These are phyloP conservation scores for Semicossyphus pulcher DNA, from an alignment of 2,113 vertebrate genomes.

Conservation along the genomic window DNA sequence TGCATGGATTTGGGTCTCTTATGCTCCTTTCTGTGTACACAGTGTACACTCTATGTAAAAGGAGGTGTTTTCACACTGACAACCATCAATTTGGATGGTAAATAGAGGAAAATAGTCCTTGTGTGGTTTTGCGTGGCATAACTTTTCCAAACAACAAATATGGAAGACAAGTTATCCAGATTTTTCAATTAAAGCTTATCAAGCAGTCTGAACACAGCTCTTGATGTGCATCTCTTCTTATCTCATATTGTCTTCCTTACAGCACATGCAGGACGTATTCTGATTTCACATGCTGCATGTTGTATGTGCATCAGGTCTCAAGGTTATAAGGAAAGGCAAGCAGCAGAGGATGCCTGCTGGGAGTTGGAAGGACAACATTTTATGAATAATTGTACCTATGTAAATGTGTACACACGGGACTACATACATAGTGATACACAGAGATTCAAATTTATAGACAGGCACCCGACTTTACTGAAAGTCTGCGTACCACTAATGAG, in stretches of 20 bases:
- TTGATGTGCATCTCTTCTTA: neutral
- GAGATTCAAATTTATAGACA: neutral
- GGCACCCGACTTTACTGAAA: neutral
- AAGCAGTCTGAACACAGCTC: no score
- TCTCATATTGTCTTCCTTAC: no score
- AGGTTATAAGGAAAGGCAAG: neutral
- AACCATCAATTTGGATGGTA: no score
- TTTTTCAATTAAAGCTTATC: neutral
- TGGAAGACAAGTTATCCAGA: neutral
- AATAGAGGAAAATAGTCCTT: neutral
- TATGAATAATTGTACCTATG: conserved; percentile 3
- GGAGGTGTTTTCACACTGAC: no score
- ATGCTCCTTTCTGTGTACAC: no score
- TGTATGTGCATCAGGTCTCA: neutral
- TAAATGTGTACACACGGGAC: neutral
- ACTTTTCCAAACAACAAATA: no score
- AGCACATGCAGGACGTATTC: neutral
- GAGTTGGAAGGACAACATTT: neutral
- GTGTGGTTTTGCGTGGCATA: neutral
- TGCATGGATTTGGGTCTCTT: conserved; percentile 3
- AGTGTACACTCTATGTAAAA: no score
- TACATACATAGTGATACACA: neutral
- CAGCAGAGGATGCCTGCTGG: neutral
- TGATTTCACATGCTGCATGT: neutral
- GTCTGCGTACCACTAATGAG: neutral